These are phyloP conservation scores for Oophaga pumilio DNA, from an alignment of 2,113 vertebrate genomes.

Conservation along the genomic window DNA sequence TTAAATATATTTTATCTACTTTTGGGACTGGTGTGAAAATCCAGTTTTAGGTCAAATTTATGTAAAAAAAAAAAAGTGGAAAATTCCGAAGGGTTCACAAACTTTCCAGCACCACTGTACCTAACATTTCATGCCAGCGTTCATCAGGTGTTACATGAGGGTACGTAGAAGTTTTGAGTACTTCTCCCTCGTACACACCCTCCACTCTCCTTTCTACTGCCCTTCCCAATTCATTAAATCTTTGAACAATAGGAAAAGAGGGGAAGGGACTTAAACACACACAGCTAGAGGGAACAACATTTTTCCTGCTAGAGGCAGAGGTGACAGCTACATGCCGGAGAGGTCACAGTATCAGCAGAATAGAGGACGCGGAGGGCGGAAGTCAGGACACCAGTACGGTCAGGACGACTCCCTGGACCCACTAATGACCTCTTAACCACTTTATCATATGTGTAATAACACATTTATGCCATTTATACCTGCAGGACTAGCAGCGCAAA, in stretches of 20 bases:
- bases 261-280: conserved; percentile 52
- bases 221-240: conserved; percentile 38
- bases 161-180: not conserved
- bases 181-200: not conserved
- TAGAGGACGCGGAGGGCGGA: conserved; percentile 1
- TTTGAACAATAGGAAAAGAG: conserved; percentile 29
- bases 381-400: not conserved
- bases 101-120: too few relatives aligned
- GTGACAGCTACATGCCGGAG: conserved; percentile 39
- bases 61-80: too few relatives aligned
- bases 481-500: not conserved
- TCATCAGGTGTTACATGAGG: not conserved
- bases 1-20: too few relatives aligned
- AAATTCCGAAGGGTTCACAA: too few relatives aligned
- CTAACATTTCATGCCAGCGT: not conserved
- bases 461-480: not conserved
- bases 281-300: conserved; percentile 17
- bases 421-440: not conserved
- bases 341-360: conserved; percentile 46
- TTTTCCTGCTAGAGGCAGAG: conserved; percentile 33
- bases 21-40: too few relatives aligned
- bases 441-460: not conserved
- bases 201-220: not conserved
- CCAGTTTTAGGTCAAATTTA: too few relatives aligned
- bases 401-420: not conserved